Evolutionary conservation across 2,797 vertebrate genomes (phyloP).

Genomic region (Thripadectes ignobilis): DNA sequence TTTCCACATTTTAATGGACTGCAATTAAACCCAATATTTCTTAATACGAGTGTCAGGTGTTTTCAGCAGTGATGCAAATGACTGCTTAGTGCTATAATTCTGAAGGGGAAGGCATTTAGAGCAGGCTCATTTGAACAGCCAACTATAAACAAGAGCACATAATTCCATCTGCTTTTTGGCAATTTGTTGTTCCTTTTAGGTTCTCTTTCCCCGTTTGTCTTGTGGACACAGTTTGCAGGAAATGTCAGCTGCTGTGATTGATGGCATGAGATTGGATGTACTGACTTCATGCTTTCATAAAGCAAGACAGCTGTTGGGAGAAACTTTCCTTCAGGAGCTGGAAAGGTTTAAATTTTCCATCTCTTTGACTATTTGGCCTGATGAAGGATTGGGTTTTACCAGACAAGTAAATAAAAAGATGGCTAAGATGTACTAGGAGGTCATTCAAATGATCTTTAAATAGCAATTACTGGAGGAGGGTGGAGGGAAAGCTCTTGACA

Average conservation of each 20-base stretch:
- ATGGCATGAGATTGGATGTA: constrained; percentile 85
- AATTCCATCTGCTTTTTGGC: constrained; percentile 82
- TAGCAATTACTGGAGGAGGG: constrained; percentile 81
- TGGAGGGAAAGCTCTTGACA: background rate
- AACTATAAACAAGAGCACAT: constrained; percentile 88
- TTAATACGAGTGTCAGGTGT: constrained; percentile 85
- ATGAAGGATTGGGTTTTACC: constrained; percentile 81
- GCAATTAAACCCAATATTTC: constrained; percentile 83
- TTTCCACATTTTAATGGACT: constrained; percentile 81
- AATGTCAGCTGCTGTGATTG: constrained; percentile 84
- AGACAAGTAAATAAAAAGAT: constrained; percentile 87
- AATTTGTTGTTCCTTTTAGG: constrained; percentile 81
- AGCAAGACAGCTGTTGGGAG: constrained; percentile 89
- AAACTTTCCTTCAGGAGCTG: constrained; percentile 86
- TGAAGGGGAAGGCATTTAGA: constrained; percentile 84
- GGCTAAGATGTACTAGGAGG: constrained; percentile 81
- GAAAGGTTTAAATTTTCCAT: constrained; percentile 88
- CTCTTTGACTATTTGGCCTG: constrained; percentile 80
- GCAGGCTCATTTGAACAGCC: constrained; percentile 73
- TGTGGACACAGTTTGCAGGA: constrained; percentile 86
- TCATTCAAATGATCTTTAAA: constrained; percentile 85
- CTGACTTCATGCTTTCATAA: constrained; percentile 89
- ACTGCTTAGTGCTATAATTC: constrained; percentile 76
- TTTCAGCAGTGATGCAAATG: constrained; percentile 81
- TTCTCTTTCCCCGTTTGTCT: constrained; percentile 78